Base-by-base conservation (phyloP, 2,888 invertebrate genomes). In the Acleris holmiana region DNA sequence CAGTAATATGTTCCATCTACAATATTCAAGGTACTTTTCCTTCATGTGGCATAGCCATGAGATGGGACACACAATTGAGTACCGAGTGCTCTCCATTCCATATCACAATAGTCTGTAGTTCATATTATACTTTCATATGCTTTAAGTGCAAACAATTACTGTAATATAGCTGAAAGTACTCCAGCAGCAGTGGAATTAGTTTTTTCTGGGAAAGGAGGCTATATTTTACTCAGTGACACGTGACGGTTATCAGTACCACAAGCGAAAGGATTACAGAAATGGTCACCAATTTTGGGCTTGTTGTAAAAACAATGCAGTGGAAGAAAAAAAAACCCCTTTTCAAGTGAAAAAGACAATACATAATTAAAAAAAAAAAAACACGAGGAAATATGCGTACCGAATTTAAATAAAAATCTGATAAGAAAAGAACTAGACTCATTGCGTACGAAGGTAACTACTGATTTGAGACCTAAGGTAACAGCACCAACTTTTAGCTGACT, bases 391-490 rank as follows among this genome's bases (percentile, higher is more conserved):
- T 47, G 47, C 18, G 10, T 18, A 29, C 46, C 46, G 29, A 56
- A 56, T 29, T 25, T 25, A 15, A 10, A 29, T 25, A 57, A 57
- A 57, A 47, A 47, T 47, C 1, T 47, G 6, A 8, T 57, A n/a
- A 19, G 56, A 21, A 35, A 29, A 29, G 47, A 47, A 56, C 29
- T 56, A 1, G 29, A 47, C 56, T 13, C 29, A 47, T 47, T 56
- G 47, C 47, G 35, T 48, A 35, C 18, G 35, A 48, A 48, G 15
- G 48, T 48, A 19, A 48, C 35, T 40, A 40, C 29, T 10, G 57
- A 57, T 48, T 57, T 57, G 25, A 57, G 48, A 48, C 57, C 57
- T 15, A 57, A 29, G 25, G n/a, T n/a, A n/a, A n/a, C n/a, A n/a
- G n/a, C n/a, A n/a, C n/a, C n/a, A n/a, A n/a, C n/a, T n/a, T n/a